These are phyloP conservation scores for Zosterops japonicus DNA, from an alignment of 2,113 vertebrate species.

Conservation along the genomic window DNA sequence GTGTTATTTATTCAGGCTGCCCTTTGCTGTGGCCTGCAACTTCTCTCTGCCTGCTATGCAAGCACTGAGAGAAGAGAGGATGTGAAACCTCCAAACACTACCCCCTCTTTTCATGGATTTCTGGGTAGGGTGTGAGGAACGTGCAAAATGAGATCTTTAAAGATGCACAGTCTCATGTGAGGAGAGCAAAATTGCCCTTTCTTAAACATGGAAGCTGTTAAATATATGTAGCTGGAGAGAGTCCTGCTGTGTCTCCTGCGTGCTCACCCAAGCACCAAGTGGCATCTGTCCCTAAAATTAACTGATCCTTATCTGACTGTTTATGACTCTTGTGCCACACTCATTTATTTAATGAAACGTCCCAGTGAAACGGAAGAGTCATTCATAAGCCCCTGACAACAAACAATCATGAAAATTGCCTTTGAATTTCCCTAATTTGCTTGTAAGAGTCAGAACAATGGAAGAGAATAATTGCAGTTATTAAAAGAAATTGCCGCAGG, in stretches of 20 bases:
- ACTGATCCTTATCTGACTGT: background rate
- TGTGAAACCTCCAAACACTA: background rate
- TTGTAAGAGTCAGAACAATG: slow-evolving; percentile 53
- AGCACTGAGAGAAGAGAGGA: background rate
- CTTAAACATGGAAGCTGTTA: background rate
- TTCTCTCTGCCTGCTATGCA: background rate
- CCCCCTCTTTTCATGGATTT: background rate
- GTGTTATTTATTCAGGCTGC: background rate
- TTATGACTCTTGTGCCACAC: background rate
- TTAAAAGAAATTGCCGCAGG: slow-evolving; percentile 62
- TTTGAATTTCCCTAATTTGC: slow-evolving; percentile 66
- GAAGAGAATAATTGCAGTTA: slow-evolving; percentile 62
- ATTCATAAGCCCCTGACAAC: slow-evolving; percentile 54
- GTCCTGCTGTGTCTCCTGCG: background rate
- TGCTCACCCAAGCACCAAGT: background rate
- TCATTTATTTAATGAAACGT: slow-evolving; percentile 3
- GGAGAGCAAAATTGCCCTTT: background rate
- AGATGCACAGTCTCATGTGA: rapidly evolving
- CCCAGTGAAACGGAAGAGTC: slow-evolving; percentile 38
- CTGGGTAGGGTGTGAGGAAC: background rate
- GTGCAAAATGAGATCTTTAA: background rate
- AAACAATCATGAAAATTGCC: slow-evolving; percentile 62
- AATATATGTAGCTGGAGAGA: background rate
- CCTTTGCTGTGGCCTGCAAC: background rate
- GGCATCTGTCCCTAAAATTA: background rate